Evolutionary conservation across 2,113 vertebrate species (phyloP).

Genomic region (Elgaria multicarinata): DNA sequence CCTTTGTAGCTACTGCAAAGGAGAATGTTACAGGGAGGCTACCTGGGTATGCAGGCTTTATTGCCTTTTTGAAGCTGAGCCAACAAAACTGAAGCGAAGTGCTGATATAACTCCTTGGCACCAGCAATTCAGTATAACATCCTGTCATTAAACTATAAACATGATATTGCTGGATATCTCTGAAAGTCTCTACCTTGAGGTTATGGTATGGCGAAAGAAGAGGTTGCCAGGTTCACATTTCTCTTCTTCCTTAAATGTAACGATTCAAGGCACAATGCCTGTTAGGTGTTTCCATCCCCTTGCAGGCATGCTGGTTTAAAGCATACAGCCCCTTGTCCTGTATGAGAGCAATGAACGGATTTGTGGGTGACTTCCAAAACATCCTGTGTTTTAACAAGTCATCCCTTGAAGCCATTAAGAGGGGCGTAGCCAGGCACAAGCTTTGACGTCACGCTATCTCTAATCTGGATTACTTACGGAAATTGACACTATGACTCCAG

Average conservation of each 20-base stretch:
- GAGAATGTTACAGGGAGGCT: neutral
- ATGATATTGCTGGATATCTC: neutral
- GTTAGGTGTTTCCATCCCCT: too few relatives aligned
- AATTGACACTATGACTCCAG: neutral
- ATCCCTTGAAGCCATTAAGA: neutral
- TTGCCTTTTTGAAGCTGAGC: neutral
- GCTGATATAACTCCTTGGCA: neutral
- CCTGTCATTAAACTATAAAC: neutral
- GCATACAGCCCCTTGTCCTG: too few relatives aligned
- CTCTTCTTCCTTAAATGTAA: too few relatives aligned
- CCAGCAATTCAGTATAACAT: neutral
- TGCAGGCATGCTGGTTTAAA: too few relatives aligned
- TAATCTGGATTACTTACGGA: neutral
- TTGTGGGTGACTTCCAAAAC: neutral
- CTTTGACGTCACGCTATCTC: constrained; percentile 1
- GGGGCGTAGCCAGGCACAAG: neutral
- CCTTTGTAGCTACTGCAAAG: neutral
- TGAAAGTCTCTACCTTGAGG: too few relatives aligned
- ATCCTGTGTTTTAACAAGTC: neutral
- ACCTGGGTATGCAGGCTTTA: neutral
- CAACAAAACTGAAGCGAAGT: neutral
- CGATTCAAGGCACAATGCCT: too few relatives aligned
- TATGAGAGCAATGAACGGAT: too few relatives aligned
- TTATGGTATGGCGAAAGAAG: too few relatives aligned
- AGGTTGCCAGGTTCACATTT: too few relatives aligned